Evolutionary conservation across 2,888 invertebrate species (phyloP).

Genomic region (Meteorus cinctellus): DNA sequence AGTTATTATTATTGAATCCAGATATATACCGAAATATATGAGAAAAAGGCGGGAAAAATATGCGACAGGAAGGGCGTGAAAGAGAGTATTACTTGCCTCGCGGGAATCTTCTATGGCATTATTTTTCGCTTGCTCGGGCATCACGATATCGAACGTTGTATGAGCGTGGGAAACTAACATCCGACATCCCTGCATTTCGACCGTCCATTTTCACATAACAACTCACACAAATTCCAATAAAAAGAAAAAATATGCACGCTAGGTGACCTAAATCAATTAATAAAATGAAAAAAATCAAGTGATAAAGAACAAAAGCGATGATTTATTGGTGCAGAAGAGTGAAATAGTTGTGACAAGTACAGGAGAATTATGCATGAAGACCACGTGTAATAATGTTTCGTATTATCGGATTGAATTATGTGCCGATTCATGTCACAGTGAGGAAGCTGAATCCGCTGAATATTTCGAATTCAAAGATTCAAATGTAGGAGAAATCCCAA

Average conservation of each 20-base stretch:
- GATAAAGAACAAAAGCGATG: not conserved
- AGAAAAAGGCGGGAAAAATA: not conserved
- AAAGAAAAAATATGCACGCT: not conserved
- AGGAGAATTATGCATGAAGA: no score
- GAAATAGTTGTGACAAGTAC: no score
- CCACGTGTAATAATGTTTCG: no score
- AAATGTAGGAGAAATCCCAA: no score
- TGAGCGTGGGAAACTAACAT: slow-evolving; percentile 41
- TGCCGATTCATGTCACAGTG: no score
- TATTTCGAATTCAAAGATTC: no score
- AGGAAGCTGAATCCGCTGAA: no score
- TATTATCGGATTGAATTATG: no score
- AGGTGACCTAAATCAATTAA: not conserved
- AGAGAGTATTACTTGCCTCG: slow-evolving; percentile 26
- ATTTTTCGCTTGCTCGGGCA: slow-evolving; percentile 30
- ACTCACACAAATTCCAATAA: not conserved
- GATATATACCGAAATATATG: not conserved
- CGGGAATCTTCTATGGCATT: slow-evolving; percentile 33
- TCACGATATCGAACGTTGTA: slow-evolving; percentile 11
- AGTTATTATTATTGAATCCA: not conserved
- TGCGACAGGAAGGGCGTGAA: not conserved
- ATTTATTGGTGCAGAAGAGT: no score
- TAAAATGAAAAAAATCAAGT: not conserved
- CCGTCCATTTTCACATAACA: slow-evolving; percentile 3
- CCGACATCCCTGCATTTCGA: not conserved